phyloP scores from a whole-genome alignment of 2,113 vertebrate genomes.

The Deroptyus accipitrinus region DNA sequence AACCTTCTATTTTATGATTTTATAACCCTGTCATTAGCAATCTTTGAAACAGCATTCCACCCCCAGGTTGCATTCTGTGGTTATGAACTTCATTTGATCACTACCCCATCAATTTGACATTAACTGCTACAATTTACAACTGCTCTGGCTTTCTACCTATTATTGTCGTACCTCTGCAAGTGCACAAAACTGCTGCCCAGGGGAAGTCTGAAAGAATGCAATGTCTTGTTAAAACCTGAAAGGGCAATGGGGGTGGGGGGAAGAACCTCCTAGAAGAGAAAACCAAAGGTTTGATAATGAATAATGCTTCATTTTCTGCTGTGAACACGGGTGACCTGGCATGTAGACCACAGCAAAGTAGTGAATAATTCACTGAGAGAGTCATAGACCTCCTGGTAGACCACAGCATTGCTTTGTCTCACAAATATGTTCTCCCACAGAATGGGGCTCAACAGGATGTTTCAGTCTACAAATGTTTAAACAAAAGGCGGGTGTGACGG shows the following conservation, averaged over 20 bases:
- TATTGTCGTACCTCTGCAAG: constrained; percentile 58
- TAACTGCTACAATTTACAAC: constrained; percentile 75
- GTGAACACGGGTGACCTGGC: constrained; percentile 69
- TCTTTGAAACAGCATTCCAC: constrained; percentile 69
- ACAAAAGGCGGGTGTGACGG: constrained; percentile 67
- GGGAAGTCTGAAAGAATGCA: constrained; percentile 79
- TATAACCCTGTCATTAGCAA: constrained; percentile 74
- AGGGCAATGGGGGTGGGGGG: constrained; percentile 45
- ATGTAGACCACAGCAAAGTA: constrained; percentile 69
- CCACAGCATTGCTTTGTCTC: constrained; percentile 71
- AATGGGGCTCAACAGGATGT: constrained; percentile 59
- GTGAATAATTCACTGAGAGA: constrained; percentile 73
- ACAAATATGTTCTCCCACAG: constrained; percentile 75
- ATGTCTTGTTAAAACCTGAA: constrained; percentile 82
- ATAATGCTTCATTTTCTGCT: constrained; percentile 67
- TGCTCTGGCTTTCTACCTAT: constrained; percentile 55
- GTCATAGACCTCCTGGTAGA: constrained; percentile 71
- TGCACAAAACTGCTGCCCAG: constrained; percentile 72
- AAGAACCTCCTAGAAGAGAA: constrained; percentile 59
- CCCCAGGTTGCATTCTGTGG: constrained; percentile 70
- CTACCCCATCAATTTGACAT: constrained; percentile 67
- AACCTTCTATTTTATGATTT: constrained; percentile 66
- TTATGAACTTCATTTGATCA: constrained; percentile 76
- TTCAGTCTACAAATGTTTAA: constrained; percentile 71
- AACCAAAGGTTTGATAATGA: constrained; percentile 63